Base-by-base conservation (phyloP, 2,888 invertebrate genomes). In the Xestia rhomboidea region DNA sequence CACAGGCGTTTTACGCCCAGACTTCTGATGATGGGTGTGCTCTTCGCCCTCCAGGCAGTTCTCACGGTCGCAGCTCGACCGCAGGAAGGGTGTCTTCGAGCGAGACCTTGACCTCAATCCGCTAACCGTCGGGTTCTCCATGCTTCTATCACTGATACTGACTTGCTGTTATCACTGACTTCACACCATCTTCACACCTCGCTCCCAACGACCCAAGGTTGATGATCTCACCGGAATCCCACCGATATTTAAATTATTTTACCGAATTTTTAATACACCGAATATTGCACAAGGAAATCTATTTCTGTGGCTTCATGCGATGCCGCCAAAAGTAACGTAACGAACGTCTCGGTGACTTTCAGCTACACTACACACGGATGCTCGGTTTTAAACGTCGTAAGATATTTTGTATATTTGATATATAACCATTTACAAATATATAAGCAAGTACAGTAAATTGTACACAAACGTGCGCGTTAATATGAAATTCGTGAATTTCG, bases 71-170 rank as follows among this genome's bases (percentile, higher is more conserved):
- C 97, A 97, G 89, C 94, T 97, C 76, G 97, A 97, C 84, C 97
- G 95, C 87, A 97, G 93, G 91, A 97, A 97, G 84, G 98, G 98
- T 89, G 98, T 98, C 91, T 97, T 97, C 57, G 98, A 98, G 88
- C 98, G 97, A 89, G 98, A 98, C 95, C 98, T 97, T 93, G 97
- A 97, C 94, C 98, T 95, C 92, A 97, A 97, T 94, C 97, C 97
- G 88, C 95, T 95, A 90, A 94, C 95, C 82, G 94, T 91, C 81
- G 93, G 92, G 87, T 94, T 95, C 89, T 96, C 96, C 96, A 96
- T 96, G 81, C 80, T 93, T 88, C 73, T 79, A 75, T 78, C 83
- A 89, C 82, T 83, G 83, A 83, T 84, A 77, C 73, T 72, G 70
- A 57, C 62, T 83, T 64, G 76, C 69, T 76, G 76, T 77, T 89